Percentiles rank a stretch among this genome's conserved stretches.
These are phyloP conservation scores for Anthrax anthrax DNA, from an alignment of 2,888 invertebrate genomes.

Conservation along the genomic window DNA sequence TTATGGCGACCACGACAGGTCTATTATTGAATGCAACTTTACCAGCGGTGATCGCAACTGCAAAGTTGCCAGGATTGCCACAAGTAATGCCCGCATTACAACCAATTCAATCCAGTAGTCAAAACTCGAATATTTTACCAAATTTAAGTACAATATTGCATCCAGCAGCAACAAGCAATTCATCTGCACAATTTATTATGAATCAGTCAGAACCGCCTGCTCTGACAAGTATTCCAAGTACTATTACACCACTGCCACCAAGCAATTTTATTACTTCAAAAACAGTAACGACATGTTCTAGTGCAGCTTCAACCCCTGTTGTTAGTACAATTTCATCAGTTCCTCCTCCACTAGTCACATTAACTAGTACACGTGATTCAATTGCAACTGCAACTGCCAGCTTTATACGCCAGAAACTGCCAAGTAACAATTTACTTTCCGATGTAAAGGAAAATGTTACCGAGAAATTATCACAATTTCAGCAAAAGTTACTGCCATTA, in stretches of 20 bases:
- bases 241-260: background rate
- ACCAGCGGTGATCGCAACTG: conserved; percentile 31
- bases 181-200: background rate
- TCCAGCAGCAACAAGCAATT: background rate
- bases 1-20: conserved; percentile 33
- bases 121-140: conserved; percentile 5
- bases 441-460: background rate
- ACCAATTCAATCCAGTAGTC: conserved; percentile 21
- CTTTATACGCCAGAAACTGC: background rate
- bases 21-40: conserved; percentile 29
- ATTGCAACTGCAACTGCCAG: conserved; percentile 8
- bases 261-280: background rate
- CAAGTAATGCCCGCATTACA: conserved; percentile 27
- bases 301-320: conserved; percentile 9
- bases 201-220: background rate
- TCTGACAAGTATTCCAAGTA: background rate
- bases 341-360: conserved; percentile 10
- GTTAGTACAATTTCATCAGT: conserved; percentile 6
- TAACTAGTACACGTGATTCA: conserved; percentile 17
- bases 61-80: background rate
- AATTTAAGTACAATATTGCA: conserved; percentile 10
- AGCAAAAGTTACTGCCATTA: background rate
- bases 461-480: background rate
- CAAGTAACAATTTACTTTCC: background rate
- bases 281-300: conserved; percentile 9